Conservation (phyloP, 1,140 invertebrate genomes). For the Pararge aegeria region DNA sequence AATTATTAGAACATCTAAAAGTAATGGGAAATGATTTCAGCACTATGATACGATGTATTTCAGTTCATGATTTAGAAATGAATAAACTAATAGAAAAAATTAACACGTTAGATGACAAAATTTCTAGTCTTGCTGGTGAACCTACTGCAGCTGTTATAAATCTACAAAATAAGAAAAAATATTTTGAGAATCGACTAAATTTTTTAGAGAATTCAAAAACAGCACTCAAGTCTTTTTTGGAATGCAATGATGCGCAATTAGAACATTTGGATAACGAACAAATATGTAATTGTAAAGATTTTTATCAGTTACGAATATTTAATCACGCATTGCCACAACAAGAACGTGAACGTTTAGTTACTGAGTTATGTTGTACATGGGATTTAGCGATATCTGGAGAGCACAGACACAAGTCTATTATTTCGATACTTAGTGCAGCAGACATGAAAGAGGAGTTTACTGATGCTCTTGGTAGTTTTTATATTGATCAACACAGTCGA, state of each 20-base stretch:
- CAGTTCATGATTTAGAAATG: constrained; percentile 56
- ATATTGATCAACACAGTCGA: constrained; percentile 61
- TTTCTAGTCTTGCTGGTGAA: constrained; percentile 50
- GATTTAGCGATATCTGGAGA: constrained; percentile 64
- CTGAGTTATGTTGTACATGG: constrained; percentile 66
- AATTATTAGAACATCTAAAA: constrained; percentile 51
- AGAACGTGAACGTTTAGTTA: constrained; percentile 58
- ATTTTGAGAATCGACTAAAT: constrained; percentile 48
- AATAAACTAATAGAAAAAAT: constrained; percentile 63
- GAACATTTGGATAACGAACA: constrained; percentile 43
- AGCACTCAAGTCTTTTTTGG: constrained; percentile 47
- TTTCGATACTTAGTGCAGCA: constrained; percentile 66
- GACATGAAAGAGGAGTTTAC: constrained; percentile 66
- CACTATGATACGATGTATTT: constrained; percentile 52
- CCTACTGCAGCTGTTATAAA: constrained; percentile 50
- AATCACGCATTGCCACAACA: constrained; percentile 56
- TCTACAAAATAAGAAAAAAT: constrained; percentile 58
- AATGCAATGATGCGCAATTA: constrained; percentile 36
- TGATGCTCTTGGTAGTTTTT: constrained; percentile 63
- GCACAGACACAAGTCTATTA: constrained; percentile 60
- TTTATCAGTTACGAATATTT: constrained; percentile 64
- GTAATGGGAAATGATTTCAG: constrained; percentile 50
- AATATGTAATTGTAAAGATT: constrained; percentile 61
- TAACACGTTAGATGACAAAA: constrained; percentile 51
- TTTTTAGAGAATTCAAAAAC: constrained; percentile 59